Conservation (phyloP, 1,140 invertebrate genomes). For the Lepidurus packardi region DNA sequence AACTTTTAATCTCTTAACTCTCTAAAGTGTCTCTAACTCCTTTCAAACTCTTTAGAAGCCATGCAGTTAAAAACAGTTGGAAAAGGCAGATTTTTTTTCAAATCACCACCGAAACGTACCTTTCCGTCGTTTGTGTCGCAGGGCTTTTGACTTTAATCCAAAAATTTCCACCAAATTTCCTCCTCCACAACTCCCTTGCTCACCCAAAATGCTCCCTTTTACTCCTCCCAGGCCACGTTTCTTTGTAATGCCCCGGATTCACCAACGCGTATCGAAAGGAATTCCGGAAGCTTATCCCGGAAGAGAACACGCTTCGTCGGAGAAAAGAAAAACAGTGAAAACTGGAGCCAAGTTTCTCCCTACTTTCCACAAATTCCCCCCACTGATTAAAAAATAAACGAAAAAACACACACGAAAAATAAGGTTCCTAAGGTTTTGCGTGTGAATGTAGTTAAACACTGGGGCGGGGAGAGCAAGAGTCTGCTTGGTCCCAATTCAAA, state of each 20-base stretch:
- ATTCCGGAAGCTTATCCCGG: constrained; percentile 17
- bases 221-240: not conserved
- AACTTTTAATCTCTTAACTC: too few species aligned
- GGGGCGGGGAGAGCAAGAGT: too few species aligned
- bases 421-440: too few species aligned
- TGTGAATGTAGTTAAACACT: too few species aligned
- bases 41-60: too few species aligned
- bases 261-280: not conserved
- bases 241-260: not conserved
- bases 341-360: not conserved
- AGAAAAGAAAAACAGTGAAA: not conserved
- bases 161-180: not conserved
- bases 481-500: too few species aligned
- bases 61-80: too few species aligned
- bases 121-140: not conserved
- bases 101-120: too few species aligned
- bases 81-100: too few species aligned
- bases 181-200: not conserved
- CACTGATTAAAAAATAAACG: not conserved
- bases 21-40: too few species aligned
- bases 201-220: not conserved
- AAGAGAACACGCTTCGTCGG: not conserved
- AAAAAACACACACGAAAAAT: too few species aligned
- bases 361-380: not conserved
- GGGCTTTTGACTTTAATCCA: constrained; percentile 4